Base-by-base conservation (phyloP, 2,888 invertebrate species). In the Leucania comma region DNA sequence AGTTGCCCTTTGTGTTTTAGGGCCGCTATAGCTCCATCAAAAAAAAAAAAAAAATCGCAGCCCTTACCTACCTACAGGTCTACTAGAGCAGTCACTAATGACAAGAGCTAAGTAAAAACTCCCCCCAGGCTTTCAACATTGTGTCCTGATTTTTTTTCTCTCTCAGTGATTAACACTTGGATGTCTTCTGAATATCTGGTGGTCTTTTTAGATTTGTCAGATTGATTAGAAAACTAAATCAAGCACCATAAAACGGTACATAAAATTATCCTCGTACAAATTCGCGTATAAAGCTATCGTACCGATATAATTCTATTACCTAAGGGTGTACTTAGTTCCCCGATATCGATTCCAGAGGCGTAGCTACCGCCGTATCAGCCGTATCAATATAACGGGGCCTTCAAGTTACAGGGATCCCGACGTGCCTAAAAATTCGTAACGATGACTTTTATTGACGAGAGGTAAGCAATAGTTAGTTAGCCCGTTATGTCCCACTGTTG, bases 271-370 rank as follows among this genome's bases (percentile, higher is more conserved):
- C 9, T 26, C 46, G 60, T 35, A n/a, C 60, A 56, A 54, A 38
- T 51, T 65, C 63, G 17, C 3, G 22, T 59, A n/a, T 26, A 38
- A 58, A 75, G 32, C 46, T 53, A 65, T 8, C 29, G 48, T 65
- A 48, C 51, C 67, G 50, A 67, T 66, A 53, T 64, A 67, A 75
- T 67, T 78, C 46, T 63, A 74, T 78, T 74, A 63, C 48, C 35
- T 63, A 63, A 48, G 32, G 38, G 58, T 62, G 74, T 69, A 53
- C 46, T 54, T 69, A 64, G 61, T 50, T 69, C 20, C 20, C 22
- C 51, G n/a, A 50, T 76, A 82, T 80, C 62, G 68, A 38, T 38
- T 38, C 4, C 38, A 38, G 38, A 1, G 14, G 38, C 38, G 38
- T 38, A 38, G 14, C 14, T 38, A 38, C 38, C 38, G 14, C 4